Percentiles rank a stretch among this genome's conserved stretches.
Evolutionary conservation across 2,888 invertebrate species (phyloP).

Genomic region (Furcula furcula): DNA sequence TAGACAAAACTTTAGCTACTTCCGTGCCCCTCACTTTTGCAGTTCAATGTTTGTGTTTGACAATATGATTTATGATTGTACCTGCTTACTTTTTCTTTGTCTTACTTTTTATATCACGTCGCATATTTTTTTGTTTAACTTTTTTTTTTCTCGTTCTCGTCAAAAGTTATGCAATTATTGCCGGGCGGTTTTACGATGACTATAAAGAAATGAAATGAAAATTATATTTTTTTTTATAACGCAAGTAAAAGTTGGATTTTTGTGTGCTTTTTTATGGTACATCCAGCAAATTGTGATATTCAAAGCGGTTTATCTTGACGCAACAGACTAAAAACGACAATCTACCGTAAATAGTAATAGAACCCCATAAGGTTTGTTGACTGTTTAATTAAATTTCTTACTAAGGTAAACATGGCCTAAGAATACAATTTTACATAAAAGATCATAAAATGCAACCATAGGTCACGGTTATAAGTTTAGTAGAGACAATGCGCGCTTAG

Average conservation of each 20-base stretch:
- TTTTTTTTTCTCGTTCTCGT: slow-evolving; percentile 1
- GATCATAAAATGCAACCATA: too few species aligned
- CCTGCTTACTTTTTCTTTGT: slow-evolving; percentile 6
- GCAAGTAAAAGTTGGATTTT: background rate
- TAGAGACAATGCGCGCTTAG: too few species aligned
- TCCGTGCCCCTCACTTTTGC: slow-evolving; percentile 12
- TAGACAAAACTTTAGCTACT: slow-evolving; percentile 29
- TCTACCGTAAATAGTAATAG: too few species aligned
- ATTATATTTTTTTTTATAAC: background rate
- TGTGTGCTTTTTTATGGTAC: too few species aligned
- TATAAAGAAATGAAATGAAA: slow-evolving; percentile 1
- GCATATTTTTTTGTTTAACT: slow-evolving; percentile 7
- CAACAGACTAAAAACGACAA: too few species aligned
- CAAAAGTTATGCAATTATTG: slow-evolving; percentile 6
- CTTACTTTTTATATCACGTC: slow-evolving; percentile 1
- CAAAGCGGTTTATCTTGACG: too few species aligned
- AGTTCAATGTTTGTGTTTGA: slow-evolving; percentile 20
- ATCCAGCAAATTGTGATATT: too few species aligned
- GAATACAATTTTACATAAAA: too few species aligned
- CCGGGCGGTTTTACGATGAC: slow-evolving; percentile 5
- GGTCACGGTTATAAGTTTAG: too few species aligned
- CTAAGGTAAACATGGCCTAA: too few species aligned
- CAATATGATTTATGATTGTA: slow-evolving; percentile 18
- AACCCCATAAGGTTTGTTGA: too few species aligned
- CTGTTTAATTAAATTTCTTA: too few species aligned